phyloP scores from a whole-genome alignment of 2,113 vertebrate genomes.

The Gnathonemus longibarbis region DNA sequence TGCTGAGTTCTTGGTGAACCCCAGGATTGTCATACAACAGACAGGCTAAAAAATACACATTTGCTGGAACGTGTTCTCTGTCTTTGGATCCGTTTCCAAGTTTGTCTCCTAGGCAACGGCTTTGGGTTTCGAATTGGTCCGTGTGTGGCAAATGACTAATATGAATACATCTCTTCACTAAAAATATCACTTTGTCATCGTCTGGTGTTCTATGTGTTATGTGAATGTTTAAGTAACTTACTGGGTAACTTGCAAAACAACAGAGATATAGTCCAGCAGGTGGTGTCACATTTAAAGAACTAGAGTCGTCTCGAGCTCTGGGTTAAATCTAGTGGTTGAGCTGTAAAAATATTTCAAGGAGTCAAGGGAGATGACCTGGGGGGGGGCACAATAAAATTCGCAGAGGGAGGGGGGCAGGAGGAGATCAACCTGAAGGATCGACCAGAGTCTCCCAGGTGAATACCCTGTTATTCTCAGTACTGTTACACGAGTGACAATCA shows the following conservation, averaged over 20 bases:
- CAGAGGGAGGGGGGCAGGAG: neutral
- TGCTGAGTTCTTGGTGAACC: neutral
- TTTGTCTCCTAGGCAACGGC: constrained; percentile 9
- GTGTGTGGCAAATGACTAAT: neutral
- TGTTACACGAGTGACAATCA: neutral
- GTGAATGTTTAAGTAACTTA: neutral
- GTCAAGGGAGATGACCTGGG: neutral
- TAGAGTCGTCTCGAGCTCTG: neutral
- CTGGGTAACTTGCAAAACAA: neutral
- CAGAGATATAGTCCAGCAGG: neutral
- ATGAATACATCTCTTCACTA: neutral
- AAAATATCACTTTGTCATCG: neutral
- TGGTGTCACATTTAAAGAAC: neutral
- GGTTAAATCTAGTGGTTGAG: neutral
- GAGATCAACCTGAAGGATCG: neutral
- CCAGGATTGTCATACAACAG: neutral
- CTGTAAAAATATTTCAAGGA: neutral
- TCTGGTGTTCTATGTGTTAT: neutral
- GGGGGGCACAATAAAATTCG: neutral
- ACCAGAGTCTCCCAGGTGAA: neutral
- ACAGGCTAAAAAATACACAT: neutral
- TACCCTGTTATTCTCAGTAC: neutral
- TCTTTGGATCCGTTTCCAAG: neutral
- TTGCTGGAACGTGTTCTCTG: neutral
- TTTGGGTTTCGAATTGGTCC: neutral